Conservation (phyloP, 2,888 invertebrate species). For the Cerastis rubricosa region DNA sequence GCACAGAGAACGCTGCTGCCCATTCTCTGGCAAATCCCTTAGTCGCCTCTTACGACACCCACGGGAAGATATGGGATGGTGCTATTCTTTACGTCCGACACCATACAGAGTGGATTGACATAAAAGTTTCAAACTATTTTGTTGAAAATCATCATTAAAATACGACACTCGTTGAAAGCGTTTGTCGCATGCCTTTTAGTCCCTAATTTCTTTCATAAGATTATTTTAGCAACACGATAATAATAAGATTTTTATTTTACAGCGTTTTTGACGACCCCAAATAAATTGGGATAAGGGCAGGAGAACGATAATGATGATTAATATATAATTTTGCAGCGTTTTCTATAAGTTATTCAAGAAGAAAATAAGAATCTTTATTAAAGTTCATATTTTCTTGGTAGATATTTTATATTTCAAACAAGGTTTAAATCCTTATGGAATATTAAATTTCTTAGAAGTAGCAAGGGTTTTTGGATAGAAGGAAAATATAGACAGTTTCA, state of each 20-base stretch:
- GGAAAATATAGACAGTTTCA: constrained; percentile 4
- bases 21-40: too few relatives aligned
- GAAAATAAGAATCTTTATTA: not conserved
- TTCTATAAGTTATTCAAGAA: not conserved
- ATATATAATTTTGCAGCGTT: not conserved
- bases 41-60: too few relatives aligned
- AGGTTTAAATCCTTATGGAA: not conserved
- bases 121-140: not conserved
- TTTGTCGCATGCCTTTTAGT: not conserved
- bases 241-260: too few relatives aligned
- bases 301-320: not conserved
- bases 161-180: not conserved
- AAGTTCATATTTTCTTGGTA: not conserved
- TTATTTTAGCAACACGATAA: too few relatives aligned
- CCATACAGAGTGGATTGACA: not conserved
- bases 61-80: too few relatives aligned
- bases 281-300: too few relatives aligned
- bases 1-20: too few relatives aligned
- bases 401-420: constrained; percentile 3
- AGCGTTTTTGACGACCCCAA: too few relatives aligned
- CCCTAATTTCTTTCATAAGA: not conserved
- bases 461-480: constrained; percentile 6
- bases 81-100: too few relatives aligned
- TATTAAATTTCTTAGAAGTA: constrained; percentile 31
- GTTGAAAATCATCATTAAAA: not conserved